A percentile compares a stretch with the other conserved stretches of the same genome.
Conservation (phyloP, 2,113 vertebrate species). For the Proterorhinus semilunaris region DNA sequence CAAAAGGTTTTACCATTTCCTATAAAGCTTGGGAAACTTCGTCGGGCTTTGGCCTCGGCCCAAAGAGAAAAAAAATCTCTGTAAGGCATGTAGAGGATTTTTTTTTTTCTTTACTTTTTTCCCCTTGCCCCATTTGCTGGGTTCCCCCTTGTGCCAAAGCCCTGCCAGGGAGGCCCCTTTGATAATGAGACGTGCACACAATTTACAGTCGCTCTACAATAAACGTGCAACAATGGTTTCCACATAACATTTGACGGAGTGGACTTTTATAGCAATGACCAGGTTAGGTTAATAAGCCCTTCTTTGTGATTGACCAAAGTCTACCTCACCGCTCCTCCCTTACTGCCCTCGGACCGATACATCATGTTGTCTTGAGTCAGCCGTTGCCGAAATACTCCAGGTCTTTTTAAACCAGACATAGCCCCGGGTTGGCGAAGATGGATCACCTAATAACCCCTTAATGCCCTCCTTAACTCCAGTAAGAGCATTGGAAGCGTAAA, state of each 20-base stretch:
- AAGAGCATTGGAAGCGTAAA: slow-evolving; percentile 20
- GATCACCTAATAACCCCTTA: slow-evolving; percentile 16
- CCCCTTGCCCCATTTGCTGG: slow-evolving; percentile 31
- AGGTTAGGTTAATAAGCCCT: slow-evolving; percentile 46
- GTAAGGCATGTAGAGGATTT: slow-evolving; percentile 36
- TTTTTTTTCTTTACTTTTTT: not conserved
- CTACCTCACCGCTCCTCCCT: slow-evolving; percentile 49
- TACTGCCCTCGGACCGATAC: not conserved
- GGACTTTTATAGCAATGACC: slow-evolving; percentile 42
- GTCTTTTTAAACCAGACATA: slow-evolving; percentile 7
- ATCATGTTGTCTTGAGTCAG: slow-evolving; percentile 6
- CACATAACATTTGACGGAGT: slow-evolving; percentile 66
- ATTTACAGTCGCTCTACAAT: slow-evolving; percentile 68
- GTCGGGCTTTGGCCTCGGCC: slow-evolving; percentile 33
- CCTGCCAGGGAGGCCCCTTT: slow-evolving; percentile 63
- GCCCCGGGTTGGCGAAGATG: slow-evolving; percentile 22
- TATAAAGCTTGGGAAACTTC: slow-evolving; percentile 58
- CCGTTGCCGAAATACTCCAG: slow-evolving; percentile 5
- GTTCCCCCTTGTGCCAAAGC: slow-evolving; percentile 55
- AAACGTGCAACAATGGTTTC: slow-evolving; percentile 67
- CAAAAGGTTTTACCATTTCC: slow-evolving; percentile 43
- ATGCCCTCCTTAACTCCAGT: slow-evolving; percentile 29
- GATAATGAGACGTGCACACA: slow-evolving; percentile 61
- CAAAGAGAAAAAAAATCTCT: slow-evolving; percentile 38
- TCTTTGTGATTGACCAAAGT: slow-evolving; percentile 40